These are phyloP conservation scores for Monoplex corrugatus DNA, from an alignment of 2,888 invertebrate species.

Conservation along the genomic window DNA sequence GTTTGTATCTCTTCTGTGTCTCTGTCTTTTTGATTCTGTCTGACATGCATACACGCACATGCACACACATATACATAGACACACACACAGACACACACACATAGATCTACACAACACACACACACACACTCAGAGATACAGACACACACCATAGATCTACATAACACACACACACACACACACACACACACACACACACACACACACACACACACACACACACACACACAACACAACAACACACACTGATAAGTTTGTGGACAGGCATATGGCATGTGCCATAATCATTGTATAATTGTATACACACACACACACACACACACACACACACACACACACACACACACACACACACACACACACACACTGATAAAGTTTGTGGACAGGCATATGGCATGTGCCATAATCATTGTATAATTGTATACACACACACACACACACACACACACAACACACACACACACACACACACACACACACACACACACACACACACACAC, in stretches of 20 bases:
- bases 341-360: conserved; percentile 26
- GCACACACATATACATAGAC: conserved; percentile 13
- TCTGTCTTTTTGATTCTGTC: background rate
- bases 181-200: background rate
- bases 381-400: no score
- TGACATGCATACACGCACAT: background rate
- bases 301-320: background rate
- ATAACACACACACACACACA: background rate
- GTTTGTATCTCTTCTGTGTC: background rate
- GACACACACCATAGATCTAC: background rate
- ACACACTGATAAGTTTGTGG: background rate
- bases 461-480: background rate
- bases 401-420: background rate
- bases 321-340: background rate
- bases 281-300: background rate
- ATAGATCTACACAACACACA: background rate
- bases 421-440: background rate
- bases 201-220: conserved; percentile 13
- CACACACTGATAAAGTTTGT: background rate
- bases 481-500: conserved; percentile 20
- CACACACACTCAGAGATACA: background rate
- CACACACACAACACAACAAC: background rate
- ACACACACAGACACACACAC: background rate
- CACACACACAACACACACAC: conserved; percentile 1
- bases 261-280: background rate